A percentile compares a stretch with the other conserved stretches of the same genome.
phyloP scores from a whole-genome alignment of 2,113 vertebrate genomes.

The Tychaedon coryphoeus region DNA sequence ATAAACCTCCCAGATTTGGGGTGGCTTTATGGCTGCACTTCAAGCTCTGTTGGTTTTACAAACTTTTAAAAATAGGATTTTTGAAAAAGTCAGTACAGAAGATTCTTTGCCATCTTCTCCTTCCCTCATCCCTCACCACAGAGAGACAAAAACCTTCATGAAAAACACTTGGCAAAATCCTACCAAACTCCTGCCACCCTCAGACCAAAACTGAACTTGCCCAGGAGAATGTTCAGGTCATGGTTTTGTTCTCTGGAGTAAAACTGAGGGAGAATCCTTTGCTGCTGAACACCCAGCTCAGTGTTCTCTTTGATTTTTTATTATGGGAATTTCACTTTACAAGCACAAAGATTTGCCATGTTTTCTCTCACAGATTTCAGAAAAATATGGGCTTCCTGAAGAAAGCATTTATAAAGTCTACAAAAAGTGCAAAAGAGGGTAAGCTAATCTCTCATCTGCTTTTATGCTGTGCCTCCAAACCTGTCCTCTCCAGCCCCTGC shows the following conservation, averaged over 20 bases:
- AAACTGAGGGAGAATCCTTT: not conserved
- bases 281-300: not conserved
- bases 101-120: not conserved
- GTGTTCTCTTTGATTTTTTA: not conserved
- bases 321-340: conserved; percentile 3
- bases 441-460: conserved; percentile 66
- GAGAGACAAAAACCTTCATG: not conserved
- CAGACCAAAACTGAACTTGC: not conserved
- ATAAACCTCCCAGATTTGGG: conserved; percentile 62
- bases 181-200: not conserved
- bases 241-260: not conserved
- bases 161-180: not conserved
- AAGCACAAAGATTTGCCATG: not conserved
- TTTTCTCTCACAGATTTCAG: conserved; percentile 85
- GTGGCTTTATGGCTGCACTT: conserved; percentile 57
- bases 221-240: not conserved
- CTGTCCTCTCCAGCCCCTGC: not conserved
- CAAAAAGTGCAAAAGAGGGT: conserved; percentile 99
- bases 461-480: not conserved
- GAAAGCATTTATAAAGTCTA: conserved; percentile 95
- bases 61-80: conserved; percentile 31
- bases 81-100: not conserved
- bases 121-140: not conserved
- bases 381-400: conserved; percentile 93
- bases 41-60: conserved; percentile 61